phyloP scores from a whole-genome alignment of 2,888 invertebrate genomes.

The Oasisia sp. region DNA sequence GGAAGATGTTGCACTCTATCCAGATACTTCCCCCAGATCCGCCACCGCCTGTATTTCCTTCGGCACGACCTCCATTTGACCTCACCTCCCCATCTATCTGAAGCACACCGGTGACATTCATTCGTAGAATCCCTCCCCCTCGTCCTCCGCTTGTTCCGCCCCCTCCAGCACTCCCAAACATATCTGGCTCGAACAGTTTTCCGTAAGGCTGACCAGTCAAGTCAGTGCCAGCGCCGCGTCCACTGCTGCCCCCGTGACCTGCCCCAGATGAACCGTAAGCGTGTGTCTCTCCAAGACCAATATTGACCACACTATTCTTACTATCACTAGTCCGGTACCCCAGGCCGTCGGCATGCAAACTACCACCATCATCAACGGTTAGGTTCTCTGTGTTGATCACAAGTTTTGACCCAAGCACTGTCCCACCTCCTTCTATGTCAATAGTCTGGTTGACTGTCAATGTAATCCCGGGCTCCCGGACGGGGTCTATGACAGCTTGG shows the following conservation, averaged over 20 bases:
- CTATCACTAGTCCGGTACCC: conserved; percentile 46
- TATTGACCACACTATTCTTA: conserved; percentile 39
- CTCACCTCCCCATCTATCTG: conserved; percentile 50
- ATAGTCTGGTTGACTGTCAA: conserved; percentile 40
- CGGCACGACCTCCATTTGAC: conserved; percentile 45
- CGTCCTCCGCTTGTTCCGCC: conserved; percentile 43
- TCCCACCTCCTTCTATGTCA: conserved; percentile 51
- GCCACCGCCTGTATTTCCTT: conserved; percentile 44
- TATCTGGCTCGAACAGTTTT: conserved; percentile 47
- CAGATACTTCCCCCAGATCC: conserved; percentile 51
- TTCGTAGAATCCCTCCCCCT: conserved; percentile 48
- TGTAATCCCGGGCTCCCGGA: conserved; percentile 41
- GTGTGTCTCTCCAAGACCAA: conserved; percentile 45
- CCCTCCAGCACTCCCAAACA: conserved; percentile 51
- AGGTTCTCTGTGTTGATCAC: conserved; percentile 44
- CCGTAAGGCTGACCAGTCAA: conserved; percentile 53
- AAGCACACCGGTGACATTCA: conserved; percentile 45
- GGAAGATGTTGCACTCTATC: conserved; percentile 40
- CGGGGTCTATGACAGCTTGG: conserved; percentile 45
- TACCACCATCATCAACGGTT: conserved; percentile 51
- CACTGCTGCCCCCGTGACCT: conserved; percentile 53
- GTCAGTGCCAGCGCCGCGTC: conserved; percentile 45
- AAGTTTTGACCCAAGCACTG: conserved; percentile 46
- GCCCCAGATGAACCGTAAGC: conserved; percentile 51
- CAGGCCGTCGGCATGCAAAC: conserved; percentile 44